phyloP scores from a whole-genome alignment of 2,888 invertebrate species.

The Pollenia angustigena region DNA sequence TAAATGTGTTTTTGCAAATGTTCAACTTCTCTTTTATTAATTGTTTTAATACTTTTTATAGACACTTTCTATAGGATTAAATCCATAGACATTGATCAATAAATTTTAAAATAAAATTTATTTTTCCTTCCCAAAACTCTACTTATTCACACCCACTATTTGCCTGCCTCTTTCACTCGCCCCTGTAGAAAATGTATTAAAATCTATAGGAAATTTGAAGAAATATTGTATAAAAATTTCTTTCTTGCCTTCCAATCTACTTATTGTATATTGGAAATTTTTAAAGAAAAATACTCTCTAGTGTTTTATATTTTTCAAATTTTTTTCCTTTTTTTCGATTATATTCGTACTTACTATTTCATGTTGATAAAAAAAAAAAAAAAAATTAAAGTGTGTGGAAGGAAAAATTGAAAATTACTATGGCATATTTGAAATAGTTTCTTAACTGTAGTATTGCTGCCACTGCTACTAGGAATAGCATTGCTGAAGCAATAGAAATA shows the following conservation, averaged over 20 bases:
- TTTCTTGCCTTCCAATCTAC: slow-evolving; percentile 13
- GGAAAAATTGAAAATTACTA: slow-evolving; percentile 58
- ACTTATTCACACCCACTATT: slow-evolving; percentile 7
- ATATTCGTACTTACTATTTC: neutral
- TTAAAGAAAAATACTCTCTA: slow-evolving; percentile 39
- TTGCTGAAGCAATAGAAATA: neutral
- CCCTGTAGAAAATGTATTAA: neutral
- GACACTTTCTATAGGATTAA: slow-evolving; percentile 53
- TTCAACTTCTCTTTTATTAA: slow-evolving; percentile 51
- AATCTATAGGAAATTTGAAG: slow-evolving; percentile 23
- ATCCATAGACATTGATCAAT: slow-evolving; percentile 59
- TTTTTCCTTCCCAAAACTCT: slow-evolving; percentile 25
- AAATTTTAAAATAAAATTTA: slow-evolving; percentile 58
- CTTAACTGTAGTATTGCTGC: neutral
- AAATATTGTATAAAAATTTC: slow-evolving; percentile 20
- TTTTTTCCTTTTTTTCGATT: slow-evolving; percentile 25
- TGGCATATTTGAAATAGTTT: slow-evolving; percentile 63
- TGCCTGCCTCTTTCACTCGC: neutral
- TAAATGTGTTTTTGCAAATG: slow-evolving; percentile 2
- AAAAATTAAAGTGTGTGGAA: neutral
- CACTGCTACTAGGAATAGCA: slow-evolving; percentile 6
- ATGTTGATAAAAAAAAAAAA: neutral
- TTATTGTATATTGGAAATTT: neutral
- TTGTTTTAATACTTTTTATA: slow-evolving; percentile 55
- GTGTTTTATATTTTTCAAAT: slow-evolving; percentile 57